Evolutionary conservation across 2,888 invertebrate species (phyloP), one percentile per base, ranked within the genome.

Genomic region (Rutpela maculata): DNA sequence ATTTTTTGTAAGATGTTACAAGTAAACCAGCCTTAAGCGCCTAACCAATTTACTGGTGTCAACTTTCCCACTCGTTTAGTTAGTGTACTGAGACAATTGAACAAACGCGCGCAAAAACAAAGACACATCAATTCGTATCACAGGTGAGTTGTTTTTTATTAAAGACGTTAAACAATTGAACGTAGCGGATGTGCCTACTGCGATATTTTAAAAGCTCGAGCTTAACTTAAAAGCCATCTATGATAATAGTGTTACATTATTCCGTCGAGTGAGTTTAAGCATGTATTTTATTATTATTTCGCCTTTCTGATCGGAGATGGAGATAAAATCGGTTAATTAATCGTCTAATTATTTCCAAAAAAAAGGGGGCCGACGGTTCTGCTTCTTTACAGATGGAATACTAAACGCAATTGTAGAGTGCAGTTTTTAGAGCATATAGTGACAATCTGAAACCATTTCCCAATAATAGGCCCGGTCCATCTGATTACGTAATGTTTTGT

Each of bases 181-280:
- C 76, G 74, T 26, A 75, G 78, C 80, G 82, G 83, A 83, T 83
- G 83, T 81, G 80, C 78, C 77, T 76, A 73, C 73, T 56, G 79
- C 79, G 78, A 81, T 81, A 81, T 81, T 80, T 82, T 80, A 78
- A 79, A 79, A 74, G 78, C 69, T 62, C 65, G 71, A 55, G 76
- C 82, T 82, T 83, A 83, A 83, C 81, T 80, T 67, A 76, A 80
- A 77, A 76, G 77, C 76, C 81, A 83, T 83, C 83, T 83, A 83
- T 80, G 81, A 78, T 81, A 80, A 81, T 82, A 72, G 73, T 69
- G 62, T 72, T 63, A 35, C 71, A 35, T 79, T 76, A 73, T 77
- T 73, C 67, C 63, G 72, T 72, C 72, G 19, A 63, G 63, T 69
- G 75, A 50, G 72, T 66, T 78, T 78, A 22, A 67, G 74, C 70